These are phyloP conservation scores for Thyatira batis DNA, from an alignment of 2,888 invertebrate species.

Conservation along the genomic window DNA sequence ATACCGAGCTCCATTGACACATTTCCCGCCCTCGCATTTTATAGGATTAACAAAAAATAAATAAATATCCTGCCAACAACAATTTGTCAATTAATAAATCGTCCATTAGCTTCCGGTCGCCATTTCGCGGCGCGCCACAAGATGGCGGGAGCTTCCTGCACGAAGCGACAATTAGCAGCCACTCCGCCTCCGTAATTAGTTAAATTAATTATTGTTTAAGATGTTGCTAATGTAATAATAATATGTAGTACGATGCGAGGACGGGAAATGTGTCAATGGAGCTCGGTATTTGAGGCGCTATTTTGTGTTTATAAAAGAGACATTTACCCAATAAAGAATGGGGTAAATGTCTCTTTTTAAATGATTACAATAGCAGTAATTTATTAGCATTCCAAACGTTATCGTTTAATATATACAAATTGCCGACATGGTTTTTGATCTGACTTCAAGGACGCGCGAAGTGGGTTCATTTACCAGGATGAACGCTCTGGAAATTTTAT, in stretches of 20 bases:
- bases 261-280: constrained; percentile 1
- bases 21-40: background rate
- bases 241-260: background rate
- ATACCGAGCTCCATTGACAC: no score
- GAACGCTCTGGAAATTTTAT: no score
- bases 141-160: constrained; percentile 37
- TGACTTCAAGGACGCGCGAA: no score
- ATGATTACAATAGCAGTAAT: no score
- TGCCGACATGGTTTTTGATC: no score
- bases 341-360: no score
- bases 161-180: constrained; percentile 21
- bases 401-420: no score
- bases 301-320: background rate
- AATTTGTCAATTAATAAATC: constrained; percentile 8
- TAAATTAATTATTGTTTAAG: constrained; percentile 35
- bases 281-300: background rate
- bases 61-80: background rate
- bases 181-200: constrained; percentile 29
- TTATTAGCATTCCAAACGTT: no score
- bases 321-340: background rate
- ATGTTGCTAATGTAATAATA: constrained; percentile 10
- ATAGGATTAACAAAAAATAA: background rate
- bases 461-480: no score
- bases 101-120: constrained; percentile 31
- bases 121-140: constrained; percentile 39